These are phyloP conservation scores for Drosophila albomicans DNA, from an alignment of 1,140 invertebrate genomes.

Conservation along the genomic window DNA sequence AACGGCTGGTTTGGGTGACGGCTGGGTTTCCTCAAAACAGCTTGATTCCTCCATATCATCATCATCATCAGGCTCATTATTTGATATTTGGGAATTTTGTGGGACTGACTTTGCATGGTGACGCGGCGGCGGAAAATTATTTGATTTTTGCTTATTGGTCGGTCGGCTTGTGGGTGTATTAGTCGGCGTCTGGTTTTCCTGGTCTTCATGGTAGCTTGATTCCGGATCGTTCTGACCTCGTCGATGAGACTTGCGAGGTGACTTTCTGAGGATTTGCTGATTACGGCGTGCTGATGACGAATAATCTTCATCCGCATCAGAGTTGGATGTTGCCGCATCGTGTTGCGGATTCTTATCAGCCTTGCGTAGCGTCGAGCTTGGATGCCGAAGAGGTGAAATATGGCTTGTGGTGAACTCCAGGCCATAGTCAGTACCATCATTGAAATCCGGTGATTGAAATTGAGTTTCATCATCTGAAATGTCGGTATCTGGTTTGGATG, in stretches of 20 bases:
- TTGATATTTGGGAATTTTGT: not conserved
- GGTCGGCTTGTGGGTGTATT: not conserved
- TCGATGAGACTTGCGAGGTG: not conserved
- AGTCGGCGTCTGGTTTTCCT: conserved; percentile 41
- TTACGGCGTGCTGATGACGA: not conserved
- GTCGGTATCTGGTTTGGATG: not conserved
- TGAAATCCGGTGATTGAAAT: conserved; percentile 43
- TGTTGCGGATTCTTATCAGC: not conserved
- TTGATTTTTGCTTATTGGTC: not conserved
- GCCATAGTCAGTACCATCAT: conserved; percentile 65
- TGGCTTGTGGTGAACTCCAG: conserved; percentile 61
- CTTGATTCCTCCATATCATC: not conserved
- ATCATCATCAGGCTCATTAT: not conserved
- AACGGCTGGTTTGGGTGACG: not conserved
- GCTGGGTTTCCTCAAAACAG: conserved; percentile 36
- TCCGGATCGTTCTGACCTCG: not conserved
- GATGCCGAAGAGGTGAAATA: conserved; percentile 25
- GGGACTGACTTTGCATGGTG: not conserved
- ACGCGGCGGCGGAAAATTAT: not conserved
- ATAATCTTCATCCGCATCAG: conserved; percentile 7
- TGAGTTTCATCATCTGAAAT: conserved; percentile 12
- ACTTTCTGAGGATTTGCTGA: not conserved
- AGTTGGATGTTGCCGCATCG: conserved; percentile 6
- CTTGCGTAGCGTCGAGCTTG: conserved; percentile 46
- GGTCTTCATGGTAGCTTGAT: conserved; percentile 11